Evolutionary conservation across 1,140 invertebrate species (phyloP), one percentile per base, ranked within the genome.

Genomic region (Pemphigus obesinymphae): DNA sequence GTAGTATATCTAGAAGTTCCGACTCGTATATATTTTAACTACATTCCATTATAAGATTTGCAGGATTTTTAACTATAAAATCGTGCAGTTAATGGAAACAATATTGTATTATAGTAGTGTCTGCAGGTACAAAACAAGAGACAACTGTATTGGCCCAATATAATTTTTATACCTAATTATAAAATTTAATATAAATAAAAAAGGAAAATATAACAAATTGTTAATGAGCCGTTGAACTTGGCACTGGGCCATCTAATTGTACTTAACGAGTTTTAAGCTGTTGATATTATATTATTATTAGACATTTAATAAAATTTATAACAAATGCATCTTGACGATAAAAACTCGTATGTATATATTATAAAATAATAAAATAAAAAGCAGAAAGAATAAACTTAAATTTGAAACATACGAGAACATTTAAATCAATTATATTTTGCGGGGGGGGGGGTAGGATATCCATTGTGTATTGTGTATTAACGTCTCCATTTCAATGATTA

Each of bases 181-280:
- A 72, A 45, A 29, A 48, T 45, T 29, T 0, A 45, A 72, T 0
- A 17, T 5, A 31, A 73, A 31, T 20, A 34, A 31, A 31, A 58
- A 76, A 15, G 5, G 0, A 26, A 78, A 40, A 43, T 23, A 34
- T 23, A 37, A 37, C 31, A 40, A 37, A 78, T 78, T 78, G 23
- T 78, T 78, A 78, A 78, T 23, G 73, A 58, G 73, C 53, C 73
- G 50, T 58, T 55, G 58, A 78, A 78, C 13, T 78, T 78, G 73
- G 73, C 73, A 23, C 37, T n/a, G 23, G n/a, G 29, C 50, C 73
- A 58, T 37, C 15, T 58, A 58, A 58, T 58, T 26, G 50, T 6
- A 78, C 7, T 58, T 78, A 40, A 78, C 73, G 31, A 78, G 73
- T 15, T 8, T 29, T 23, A 3, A 17, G 45, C 48, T 55, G 45